Base-by-base conservation (phyloP, 1,140 invertebrate species). In the Camponotus floridanus region DNA sequence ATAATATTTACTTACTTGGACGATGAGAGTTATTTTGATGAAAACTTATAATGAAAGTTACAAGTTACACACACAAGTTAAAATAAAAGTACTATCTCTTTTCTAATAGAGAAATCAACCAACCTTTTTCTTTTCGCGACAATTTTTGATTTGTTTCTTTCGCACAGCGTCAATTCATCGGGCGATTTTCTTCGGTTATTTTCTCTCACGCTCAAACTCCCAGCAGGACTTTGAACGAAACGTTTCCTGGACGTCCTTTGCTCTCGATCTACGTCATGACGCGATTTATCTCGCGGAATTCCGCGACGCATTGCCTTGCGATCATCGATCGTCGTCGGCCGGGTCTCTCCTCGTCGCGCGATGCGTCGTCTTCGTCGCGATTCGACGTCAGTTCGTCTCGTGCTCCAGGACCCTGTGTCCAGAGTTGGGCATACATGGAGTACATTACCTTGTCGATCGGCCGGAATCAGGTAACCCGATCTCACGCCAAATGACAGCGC, bases 381-480 rank as follows among this genome's bases (percentile, higher is more conserved):
- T 18, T 90, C 86, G 0, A 13, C 33, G 36, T 87, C 71, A 8
- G 55, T 6, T 76, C 31, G 88, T 86, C 21, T 83, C 51, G 62
- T 33, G 0, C 36, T 80, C 73, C n/a, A 51, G 11, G 55, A 62
- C 26, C n/a, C 39, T 11, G n/a, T 84, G 55, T 62, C 68, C 68
- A 93, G 26, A 7, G 79, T 76, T 0, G 87, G 67, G 2, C 92
- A 90, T 4, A 94, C 78, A 3, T 89, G 91, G 0, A 94, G 86
- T 8, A 92, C 62, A 67, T 88, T 91, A 2, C 93, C 93, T 8
- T 91, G 78, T 0, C 80, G 70, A 59, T 93, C 92, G 3, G 84
- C 67, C 0, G 92, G 92, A 21, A 91, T 92, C 33, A 94, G 79
- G 84, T 94, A 94, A 39, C 94, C 94, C 26, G 89, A 88, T 48